Evolutionary conservation across 30 jellyfish, hydroid and myxozoan species (phyloP), one percentile per base, ranked within the genome.

Genomic region (Catostylus mosaicus): DNA sequence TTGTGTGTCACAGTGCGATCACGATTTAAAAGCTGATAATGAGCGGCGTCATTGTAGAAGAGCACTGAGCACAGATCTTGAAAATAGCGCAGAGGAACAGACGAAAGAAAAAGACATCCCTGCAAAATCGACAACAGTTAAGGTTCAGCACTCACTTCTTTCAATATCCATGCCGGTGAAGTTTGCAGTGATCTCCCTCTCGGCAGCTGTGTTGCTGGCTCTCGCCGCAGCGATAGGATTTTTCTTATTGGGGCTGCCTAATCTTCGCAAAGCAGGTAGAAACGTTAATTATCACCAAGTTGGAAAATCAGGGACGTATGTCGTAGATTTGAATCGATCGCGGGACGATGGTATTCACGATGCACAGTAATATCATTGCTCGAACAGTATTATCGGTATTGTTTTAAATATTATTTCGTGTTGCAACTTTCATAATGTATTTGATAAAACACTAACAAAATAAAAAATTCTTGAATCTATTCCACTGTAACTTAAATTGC

Each of bases 41-140:
- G 90, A 87, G 50, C 27, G 89, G 47, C 92, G 96, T 1, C 97
- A 87, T 78, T 94, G 99, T 77, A 77, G 82, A 67, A 80, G 99
- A 59, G 88, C 93, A 0, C 34, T 88, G 29, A 94, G 76, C 9
- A 40, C 66, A 35, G 88, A 74, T 18, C 7, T 45, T 0, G 91
- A 56, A 29, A 38, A 50, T 7, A 31, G n/a, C 6, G 73, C 57
- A 46, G 63, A 34, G 26, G 47, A 6, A 2, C 71, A 29, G 6
- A 24, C 50, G 12, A 65, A 22, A 9, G 68, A 77, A 27, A 30
- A 23, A 7, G 20, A 48, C 0, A 50, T 37, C 3, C 16, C 75
- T 19, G 40, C 20, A n/a, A 8, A n/a, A 45, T 18, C 47, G n/a
- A 47, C 66, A 8, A 77, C 88, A 5, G 88, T 77, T 19, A 60